Conservation (phyloP, 2,888 invertebrate genomes). For the Malthinus seriepunctatus region DNA sequence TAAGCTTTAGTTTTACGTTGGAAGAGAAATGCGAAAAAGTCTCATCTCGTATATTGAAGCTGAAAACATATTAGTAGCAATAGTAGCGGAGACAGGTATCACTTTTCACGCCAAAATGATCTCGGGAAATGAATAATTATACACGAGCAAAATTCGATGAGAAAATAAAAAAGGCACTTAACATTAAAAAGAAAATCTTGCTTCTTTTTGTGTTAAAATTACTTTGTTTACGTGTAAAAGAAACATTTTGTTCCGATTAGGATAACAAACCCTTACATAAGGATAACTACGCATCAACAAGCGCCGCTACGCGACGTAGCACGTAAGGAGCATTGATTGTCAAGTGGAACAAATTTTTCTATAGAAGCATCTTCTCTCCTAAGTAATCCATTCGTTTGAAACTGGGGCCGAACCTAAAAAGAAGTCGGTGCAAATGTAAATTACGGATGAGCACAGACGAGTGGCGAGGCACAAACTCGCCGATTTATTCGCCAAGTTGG, state of each 20-base stretch:
- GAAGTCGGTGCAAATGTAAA: conserved; percentile 28
- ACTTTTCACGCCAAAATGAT: conserved; percentile 11
- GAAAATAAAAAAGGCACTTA: no score
- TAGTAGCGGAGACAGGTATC: conserved; percentile 7
- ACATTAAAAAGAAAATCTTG: no score
- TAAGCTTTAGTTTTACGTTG: background rate
- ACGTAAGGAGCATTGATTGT: conserved; percentile 12
- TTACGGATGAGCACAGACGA: conserved; percentile 22
- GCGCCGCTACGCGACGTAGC: background rate
- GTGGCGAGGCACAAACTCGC: conserved; percentile 24
- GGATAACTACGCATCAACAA: background rate
- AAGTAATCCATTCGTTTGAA: conserved; percentile 24
- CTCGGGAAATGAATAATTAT: conserved; percentile 11
- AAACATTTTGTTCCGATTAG: conserved; percentile 13
- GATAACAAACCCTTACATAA: conserved; percentile 16
- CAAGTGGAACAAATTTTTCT: conserved; percentile 21
- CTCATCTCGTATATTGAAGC: conserved; percentile 11
- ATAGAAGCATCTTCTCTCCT: background rate
- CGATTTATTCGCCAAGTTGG: conserved; percentile 31
- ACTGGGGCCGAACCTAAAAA: conserved; percentile 21
- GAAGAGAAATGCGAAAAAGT: background rate
- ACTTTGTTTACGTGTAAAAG: background rate
- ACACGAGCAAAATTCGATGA: background rate
- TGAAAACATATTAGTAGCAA: conserved; percentile 10
- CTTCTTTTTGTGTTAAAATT: no score